phyloP scores from a whole-genome alignment of 2,888 invertebrate genomes.

The Amphimallon solstitiale region DNA sequence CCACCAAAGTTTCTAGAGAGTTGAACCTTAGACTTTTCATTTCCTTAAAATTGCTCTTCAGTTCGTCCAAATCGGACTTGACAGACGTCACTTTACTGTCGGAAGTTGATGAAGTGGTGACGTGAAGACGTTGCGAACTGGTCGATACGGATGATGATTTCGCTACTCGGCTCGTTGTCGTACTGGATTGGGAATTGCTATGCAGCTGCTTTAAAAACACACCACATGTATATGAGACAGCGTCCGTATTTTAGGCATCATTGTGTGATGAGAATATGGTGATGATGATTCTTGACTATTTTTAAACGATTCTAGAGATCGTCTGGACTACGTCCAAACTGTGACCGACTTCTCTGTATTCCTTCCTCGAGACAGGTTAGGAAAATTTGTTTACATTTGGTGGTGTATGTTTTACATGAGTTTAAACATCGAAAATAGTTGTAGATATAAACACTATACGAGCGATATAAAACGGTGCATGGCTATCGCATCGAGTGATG shows the following conservation, averaged over 20 bases:
- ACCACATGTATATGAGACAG: conserved; percentile 45
- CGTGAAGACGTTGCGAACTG: conserved; percentile 65
- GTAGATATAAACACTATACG: too few relatives aligned
- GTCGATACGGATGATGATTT: conserved; percentile 55
- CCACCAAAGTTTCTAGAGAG: conserved; percentile 79
- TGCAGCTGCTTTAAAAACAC: conserved; percentile 56
- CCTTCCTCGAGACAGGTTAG: not conserved
- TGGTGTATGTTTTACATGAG: conserved; percentile 3
- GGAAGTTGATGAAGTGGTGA: conserved; percentile 64
- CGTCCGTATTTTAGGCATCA: conserved; percentile 47
- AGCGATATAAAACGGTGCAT: not conserved
- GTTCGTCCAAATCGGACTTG: conserved; percentile 81
- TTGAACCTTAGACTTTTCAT: conserved; percentile 75
- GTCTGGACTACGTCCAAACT: conserved; percentile 28
- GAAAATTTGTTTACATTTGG: conserved; percentile 5
- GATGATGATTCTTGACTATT: conserved; percentile 33
- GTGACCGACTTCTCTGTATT: conserved; percentile 20
- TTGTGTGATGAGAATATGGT: conserved; percentile 39
- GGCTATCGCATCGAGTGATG: not conserved
- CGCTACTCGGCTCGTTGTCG: conserved; percentile 65
- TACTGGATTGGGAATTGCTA: conserved; percentile 70
- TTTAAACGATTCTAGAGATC: conserved; percentile 29
- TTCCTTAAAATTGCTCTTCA: conserved; percentile 87
- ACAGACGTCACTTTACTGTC: conserved; percentile 82
- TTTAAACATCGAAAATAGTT: conserved; percentile 11